Conservation (phyloP, 2,888 invertebrate species). For the Pterostichus niger region DNA sequence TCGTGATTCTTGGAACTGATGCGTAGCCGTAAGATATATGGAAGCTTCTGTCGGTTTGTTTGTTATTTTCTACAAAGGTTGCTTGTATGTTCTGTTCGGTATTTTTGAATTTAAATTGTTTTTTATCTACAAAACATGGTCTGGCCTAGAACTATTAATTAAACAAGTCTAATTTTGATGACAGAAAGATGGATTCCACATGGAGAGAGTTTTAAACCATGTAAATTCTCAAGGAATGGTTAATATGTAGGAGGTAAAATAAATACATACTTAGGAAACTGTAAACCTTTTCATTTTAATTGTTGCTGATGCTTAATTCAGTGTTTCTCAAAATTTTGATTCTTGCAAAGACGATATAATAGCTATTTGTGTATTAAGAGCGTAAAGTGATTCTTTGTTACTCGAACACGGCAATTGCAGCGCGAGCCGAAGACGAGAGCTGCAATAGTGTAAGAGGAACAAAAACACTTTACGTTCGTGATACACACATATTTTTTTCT, state of each 20-base stretch:
- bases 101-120: slow-evolving; percentile 31
- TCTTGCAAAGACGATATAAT: no score
- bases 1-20: slow-evolving; percentile 34
- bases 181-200: slow-evolving; percentile 37
- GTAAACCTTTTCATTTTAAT: no score
- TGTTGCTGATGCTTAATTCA: no score
- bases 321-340: no score
- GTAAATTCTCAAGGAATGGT: not conserved
- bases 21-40: slow-evolving; percentile 33
- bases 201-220: not conserved
- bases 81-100: slow-evolving; percentile 12
- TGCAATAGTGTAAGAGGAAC: no score
- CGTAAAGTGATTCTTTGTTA: no score
- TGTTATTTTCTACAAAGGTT: slow-evolving; percentile 47
- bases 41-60: slow-evolving; percentile 42
- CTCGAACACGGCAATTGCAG: no score
- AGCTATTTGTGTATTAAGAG: no score
- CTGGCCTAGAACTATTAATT: slow-evolving; percentile 7
- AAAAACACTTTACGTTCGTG: no score
- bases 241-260: not conserved
- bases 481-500: no score
- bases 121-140: not conserved
- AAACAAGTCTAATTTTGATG: slow-evolving; percentile 19
- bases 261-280: no score
- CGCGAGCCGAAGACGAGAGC: no score